Evolutionary conservation across 2,888 invertebrate species (phyloP).

Genomic region (Oligia strigilis): DNA sequence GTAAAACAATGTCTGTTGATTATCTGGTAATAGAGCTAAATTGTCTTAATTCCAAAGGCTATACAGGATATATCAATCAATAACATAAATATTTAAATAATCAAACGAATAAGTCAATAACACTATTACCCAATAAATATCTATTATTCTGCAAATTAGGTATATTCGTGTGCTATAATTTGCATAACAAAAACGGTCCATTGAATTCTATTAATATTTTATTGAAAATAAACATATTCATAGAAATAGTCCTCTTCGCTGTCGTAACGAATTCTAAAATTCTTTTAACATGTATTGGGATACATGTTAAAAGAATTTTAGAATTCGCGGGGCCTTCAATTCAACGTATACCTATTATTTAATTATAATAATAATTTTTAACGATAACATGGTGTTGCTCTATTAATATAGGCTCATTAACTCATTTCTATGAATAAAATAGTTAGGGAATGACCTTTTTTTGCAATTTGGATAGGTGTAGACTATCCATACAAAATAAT

Average conservation of each 20-base stretch:
- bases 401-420: neutral
- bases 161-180: neutral
- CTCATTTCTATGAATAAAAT: neutral
- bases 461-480: neutral
- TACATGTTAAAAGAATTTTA: slow-evolving; percentile 20
- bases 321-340: slow-evolving; percentile 44
- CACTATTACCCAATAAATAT: neutral
- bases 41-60: neutral
- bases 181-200: neutral
- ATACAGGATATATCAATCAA: neutral
- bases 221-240: slow-evolving; percentile 2
- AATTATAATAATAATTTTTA: slow-evolving; percentile 16
- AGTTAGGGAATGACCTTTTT: neutral
- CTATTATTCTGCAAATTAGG: neutral
- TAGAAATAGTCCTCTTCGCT: neutral
- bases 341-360: slow-evolving; percentile 6
- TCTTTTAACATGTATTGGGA: too few species aligned
- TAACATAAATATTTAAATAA: neutral
- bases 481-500: neutral
- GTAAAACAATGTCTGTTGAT: neutral
- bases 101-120: neutral
- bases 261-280: too few species aligned
- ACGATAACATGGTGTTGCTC: neutral
- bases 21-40: neutral
- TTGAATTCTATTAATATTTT: slow-evolving; percentile 2